phyloP scores from a whole-genome alignment of 2,888 invertebrate species.

The Ctenicera cuprea region DNA sequence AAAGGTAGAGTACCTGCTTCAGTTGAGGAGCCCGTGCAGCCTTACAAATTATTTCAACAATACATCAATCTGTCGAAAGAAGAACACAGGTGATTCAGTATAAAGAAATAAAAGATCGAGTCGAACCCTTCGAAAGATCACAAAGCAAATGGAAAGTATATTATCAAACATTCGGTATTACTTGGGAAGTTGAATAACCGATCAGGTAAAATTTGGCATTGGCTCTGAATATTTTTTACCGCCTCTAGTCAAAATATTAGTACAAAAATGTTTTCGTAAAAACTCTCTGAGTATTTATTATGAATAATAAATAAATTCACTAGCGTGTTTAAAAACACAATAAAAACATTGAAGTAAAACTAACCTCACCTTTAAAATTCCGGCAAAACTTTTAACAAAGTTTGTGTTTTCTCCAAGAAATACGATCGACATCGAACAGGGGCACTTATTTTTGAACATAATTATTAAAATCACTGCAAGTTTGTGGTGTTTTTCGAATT shows the following conservation, averaged over 20 bases:
- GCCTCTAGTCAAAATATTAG: constrained; percentile 36
- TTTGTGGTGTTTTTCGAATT: constrained; percentile 7
- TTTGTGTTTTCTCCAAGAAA: constrained; percentile 14
- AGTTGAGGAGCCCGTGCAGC: neutral
- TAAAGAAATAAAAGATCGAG: constrained; percentile 29
- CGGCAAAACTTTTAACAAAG: constrained; percentile 19
- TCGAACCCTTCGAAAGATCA: constrained; percentile 23
- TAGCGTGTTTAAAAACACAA: constrained; percentile 29
- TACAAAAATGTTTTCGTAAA: neutral
- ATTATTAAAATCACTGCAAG: neutral
- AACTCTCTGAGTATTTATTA: neutral
- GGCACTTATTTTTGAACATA: constrained; percentile 30
- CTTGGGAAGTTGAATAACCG: constrained; percentile 57
- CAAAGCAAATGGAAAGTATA: constrained; percentile 45
- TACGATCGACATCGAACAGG: neutral
- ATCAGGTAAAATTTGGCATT: constrained; percentile 57
- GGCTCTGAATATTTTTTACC: constrained; percentile 33
- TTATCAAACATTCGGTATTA: constrained; percentile 55
- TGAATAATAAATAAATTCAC: constrained; percentile 10
- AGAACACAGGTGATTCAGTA: constrained; percentile 23
- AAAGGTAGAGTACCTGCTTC: too few relatives aligned
- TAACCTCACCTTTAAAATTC: constrained; percentile 51
- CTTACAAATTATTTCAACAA: constrained; percentile 25
- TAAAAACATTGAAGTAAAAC: constrained; percentile 48
- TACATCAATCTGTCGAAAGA: constrained; percentile 19